phyloP scores from a whole-genome alignment of 2,113 vertebrate genomes.

The Crotalus viridis region DNA sequence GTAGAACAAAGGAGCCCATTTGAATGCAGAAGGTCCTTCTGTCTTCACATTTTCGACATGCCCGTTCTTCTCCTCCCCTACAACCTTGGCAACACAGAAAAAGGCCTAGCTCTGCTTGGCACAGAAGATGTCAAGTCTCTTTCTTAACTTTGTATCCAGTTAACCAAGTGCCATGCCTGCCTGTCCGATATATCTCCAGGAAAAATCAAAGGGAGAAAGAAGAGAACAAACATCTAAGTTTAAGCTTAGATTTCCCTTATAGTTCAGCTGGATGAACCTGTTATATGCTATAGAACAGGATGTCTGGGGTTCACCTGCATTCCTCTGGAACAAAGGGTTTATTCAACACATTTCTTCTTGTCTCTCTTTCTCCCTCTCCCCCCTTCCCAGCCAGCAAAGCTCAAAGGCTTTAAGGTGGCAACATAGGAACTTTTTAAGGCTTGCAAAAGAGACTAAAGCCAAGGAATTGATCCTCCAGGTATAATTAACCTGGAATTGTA shows the following conservation, averaged over 20 bases:
- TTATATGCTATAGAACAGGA: constrained; percentile 8
- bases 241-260: constrained; percentile 11
- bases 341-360: constrained; percentile 9
- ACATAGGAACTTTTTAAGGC: not conserved
- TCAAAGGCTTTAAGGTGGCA: constrained; percentile 24
- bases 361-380: not conserved
- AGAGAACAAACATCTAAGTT: not conserved
- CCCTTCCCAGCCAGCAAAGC: not conserved
- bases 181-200: not conserved
- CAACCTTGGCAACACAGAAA: not conserved
- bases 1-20: not conserved
- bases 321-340: constrained; percentile 15
- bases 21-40: not conserved
- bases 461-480: constrained; percentile 16
- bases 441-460: constrained; percentile 10
- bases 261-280: constrained; percentile 22
- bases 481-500: constrained; percentile 11
- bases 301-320: constrained; percentile 26
- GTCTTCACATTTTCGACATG: not conserved
- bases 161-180: not conserved
- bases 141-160: not conserved
- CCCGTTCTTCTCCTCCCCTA: not conserved
- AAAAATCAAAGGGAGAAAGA: not conserved
- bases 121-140: not conserved
- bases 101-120: accelerated